Base-by-base conservation (phyloP, 2,113 vertebrate species). In the Hystrix brachyura region DNA sequence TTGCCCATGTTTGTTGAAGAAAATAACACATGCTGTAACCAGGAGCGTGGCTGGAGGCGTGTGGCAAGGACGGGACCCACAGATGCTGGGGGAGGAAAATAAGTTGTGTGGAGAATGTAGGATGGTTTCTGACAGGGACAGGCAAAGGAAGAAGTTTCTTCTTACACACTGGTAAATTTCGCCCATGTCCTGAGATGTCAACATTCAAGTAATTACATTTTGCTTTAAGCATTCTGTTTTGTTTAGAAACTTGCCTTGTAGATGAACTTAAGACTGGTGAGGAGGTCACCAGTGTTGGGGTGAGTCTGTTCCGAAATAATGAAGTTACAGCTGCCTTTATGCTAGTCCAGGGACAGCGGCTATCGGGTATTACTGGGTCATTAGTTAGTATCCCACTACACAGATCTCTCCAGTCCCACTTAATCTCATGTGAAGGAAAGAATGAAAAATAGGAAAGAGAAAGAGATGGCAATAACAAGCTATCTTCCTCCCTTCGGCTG, bases 361-460 rank as follows among this genome's bases (percentile, higher is more conserved):
- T 12, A 0, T 4, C 3, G 18, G 7, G 12, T 1, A 5, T 25
- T 12, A 13, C 34, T 29, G 0, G 2, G 29, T n/a, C 5, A 0
- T 14, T 7, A 38, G 43, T 0, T 0, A 0, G 5, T 5, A 4
- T 17, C 46, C 2, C 0, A 21, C 46, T 19, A 12, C 17, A 13
- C 0, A 74, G 27, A 5, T 0, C 10, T 10, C 15, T 25, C 48
- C 51, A 3, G 3, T 5, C 34, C 29, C 27, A 1, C 48, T 8
- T 0, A 11, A 48, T 19, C 18, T n/a, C 53, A 0, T 1, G 9
- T 32, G 7, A 19, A 65, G 4, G 23, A 29, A 9, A 10, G 53
- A 38, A 67, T n/a, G 11, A 9, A 8, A 38, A 27, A 4, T 29
- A 78, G 12, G 38, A 25, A 19, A 5, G 3, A 1, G 14, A 2